Evolutionary conservation across 2,797 vertebrate species (phyloP), one percentile per base, ranked within the genome.

Genomic region (Chanos chanos): DNA sequence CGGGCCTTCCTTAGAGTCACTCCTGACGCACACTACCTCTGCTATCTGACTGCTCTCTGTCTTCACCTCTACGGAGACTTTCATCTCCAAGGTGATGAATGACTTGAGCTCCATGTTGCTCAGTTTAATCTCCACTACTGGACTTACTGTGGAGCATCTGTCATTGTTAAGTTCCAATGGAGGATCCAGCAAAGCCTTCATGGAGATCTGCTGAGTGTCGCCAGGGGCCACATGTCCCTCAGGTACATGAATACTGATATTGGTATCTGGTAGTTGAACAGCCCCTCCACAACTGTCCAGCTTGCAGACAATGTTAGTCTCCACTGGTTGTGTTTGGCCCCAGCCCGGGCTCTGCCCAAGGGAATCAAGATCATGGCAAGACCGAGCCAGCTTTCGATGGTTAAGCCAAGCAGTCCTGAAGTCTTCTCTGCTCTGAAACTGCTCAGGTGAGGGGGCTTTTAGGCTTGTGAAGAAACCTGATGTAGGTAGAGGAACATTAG

Each of bases 321-420:
- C 97, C 71, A 97, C 90, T 0, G 96, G 94, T 51, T 99, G 97
- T 0, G 97, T 99, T 88, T 99, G 97, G 31, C 97, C 97, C 97
- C 96, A 99, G 0, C 97, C 97, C 0, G 94, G 97, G 72, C 86
- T 99, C 64, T 97, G 95, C 16, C 96, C 97, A 1, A 99, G 78
- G 48, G 95, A 87, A 70, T 96, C 91, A 21, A 99, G 83, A 75
- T 97, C 94, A 0, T 99, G 96, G 77, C 96, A 99, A 3, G 97
- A 99, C 52, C 97, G 84, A 65, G 97, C 93, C 56, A 98, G 74
- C 75, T 98, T 98, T 61, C 97, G 89, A 75, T 98, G 97, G 77
- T 93, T 97, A 47, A 99, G 69, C 97, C 97, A 99, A 0, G 96
- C 97, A 0, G 92, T 89, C 65, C 95, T 88, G 60, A 98, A 99